Conservation (phyloP, 1,140 invertebrate genomes). For the Streblospio benedicti region DNA sequence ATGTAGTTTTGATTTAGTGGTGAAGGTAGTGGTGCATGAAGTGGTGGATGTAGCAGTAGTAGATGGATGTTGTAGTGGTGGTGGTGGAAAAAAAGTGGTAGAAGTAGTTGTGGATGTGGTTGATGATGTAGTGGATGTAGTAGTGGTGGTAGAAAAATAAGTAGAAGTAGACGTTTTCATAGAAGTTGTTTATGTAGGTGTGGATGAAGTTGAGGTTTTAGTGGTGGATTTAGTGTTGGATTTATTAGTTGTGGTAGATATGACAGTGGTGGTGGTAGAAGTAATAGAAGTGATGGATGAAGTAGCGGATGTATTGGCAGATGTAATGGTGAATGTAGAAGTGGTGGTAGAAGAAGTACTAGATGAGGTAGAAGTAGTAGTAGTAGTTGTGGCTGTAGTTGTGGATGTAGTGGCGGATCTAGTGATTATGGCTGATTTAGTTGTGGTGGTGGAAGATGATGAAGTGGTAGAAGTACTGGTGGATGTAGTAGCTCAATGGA, state of each 20-base stretch:
- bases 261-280: background rate
- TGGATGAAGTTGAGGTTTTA: background rate
- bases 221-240: background rate
- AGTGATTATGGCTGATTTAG: background rate
- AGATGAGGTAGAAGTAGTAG: background rate
- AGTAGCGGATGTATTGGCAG: background rate
- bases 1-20: background rate
- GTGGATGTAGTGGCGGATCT: background rate
- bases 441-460: background rate
- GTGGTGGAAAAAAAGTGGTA: background rate
- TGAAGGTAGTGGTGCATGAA: background rate
- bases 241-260: background rate
- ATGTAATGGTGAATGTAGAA: background rate
- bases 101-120: background rate
- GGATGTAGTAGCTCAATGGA: no score
- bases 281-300: background rate
- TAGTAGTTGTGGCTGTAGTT: background rate
- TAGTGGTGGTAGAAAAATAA: background rate
- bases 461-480: background rate
- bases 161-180: background rate
- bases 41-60: background rate
- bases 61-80: background rate
- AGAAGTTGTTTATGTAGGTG: background rate
- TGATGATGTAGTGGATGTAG: background rate
- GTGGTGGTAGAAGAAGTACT: background rate